Conservation (phyloP, 2,888 invertebrate species). For the Acrocyrtus sp. region DNA sequence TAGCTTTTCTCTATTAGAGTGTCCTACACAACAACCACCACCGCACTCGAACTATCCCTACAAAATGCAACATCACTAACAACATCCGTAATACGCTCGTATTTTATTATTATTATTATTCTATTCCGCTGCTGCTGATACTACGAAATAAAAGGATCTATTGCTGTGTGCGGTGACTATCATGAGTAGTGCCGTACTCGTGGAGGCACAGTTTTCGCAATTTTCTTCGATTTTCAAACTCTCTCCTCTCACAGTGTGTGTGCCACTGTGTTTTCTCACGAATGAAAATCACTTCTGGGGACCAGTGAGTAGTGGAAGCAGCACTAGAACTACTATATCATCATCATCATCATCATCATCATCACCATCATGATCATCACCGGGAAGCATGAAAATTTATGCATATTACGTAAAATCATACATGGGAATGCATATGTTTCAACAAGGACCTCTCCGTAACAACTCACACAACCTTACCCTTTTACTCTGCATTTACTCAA, state of each 20-base stretch:
- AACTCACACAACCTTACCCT: background rate
- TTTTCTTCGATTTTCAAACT: background rate
- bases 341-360: conserved; percentile 24
- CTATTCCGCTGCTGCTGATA: background rate
- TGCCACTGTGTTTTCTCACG: conserved; percentile 14
- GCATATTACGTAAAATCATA: conserved; percentile 20
- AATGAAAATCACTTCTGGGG: conserved; percentile 26
- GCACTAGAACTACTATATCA: conserved; percentile 3
- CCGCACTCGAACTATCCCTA: background rate
- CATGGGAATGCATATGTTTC: background rate
- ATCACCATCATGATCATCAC: conserved; percentile 31
- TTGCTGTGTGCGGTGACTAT: background rate
- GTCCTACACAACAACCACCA: no score
- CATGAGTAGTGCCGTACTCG: no score
- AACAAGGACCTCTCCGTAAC: background rate
- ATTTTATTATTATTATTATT: background rate
- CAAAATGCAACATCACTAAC: background rate
- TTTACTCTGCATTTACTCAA: background rate
- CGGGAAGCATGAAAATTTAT: conserved; percentile 38
- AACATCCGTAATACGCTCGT: background rate
- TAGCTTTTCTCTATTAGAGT: no score
- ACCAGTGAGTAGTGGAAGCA: no score
- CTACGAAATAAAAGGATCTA: background rate
- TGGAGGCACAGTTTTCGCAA: background rate
- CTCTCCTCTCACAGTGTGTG: background rate